A percentile compares a stretch with the other conserved stretches of the same genome.
Conservation (phyloP, 2,113 vertebrate genomes). For the Eubucco bourcierii region DNA sequence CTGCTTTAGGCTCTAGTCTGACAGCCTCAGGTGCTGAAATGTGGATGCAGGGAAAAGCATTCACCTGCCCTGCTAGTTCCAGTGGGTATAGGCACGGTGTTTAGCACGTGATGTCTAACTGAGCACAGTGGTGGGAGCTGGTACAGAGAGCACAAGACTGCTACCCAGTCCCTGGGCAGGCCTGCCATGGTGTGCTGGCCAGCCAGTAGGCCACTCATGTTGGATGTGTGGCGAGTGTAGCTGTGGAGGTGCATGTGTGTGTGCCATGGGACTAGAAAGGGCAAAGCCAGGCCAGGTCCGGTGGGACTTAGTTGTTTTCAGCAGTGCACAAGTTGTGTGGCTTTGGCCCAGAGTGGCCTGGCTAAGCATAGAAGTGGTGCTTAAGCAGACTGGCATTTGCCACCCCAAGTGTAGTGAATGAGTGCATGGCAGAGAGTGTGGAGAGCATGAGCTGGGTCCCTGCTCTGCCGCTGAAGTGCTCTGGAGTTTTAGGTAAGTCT, state of each 20-base stretch:
- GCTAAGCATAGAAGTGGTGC: background rate
- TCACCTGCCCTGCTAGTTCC: background rate
- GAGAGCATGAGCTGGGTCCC: background rate
- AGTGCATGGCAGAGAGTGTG: background rate
- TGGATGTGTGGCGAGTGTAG: background rate
- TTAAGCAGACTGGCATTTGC: background rate
- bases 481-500: background rate
- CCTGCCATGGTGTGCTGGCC: background rate
- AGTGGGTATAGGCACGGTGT: rapidly evolving
- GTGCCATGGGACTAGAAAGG: background rate
- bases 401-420: background rate
- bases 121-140: background rate
- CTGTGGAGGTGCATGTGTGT: rapidly evolving
- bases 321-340: background rate
- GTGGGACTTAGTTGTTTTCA: background rate
- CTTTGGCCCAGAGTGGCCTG: background rate
- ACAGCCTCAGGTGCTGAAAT: background rate
- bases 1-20: background rate
- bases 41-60: background rate
- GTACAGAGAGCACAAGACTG: background rate
- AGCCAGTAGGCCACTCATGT: rapidly evolving
- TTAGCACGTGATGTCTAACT: background rate
- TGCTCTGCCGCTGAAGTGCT: background rate
- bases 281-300: background rate
- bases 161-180: background rate